Percentiles rank a stretch among this genome's conserved stretches.
Conservation (phyloP, 2,888 invertebrate species). For the Kuschelorhynchus macadamiae region DNA sequence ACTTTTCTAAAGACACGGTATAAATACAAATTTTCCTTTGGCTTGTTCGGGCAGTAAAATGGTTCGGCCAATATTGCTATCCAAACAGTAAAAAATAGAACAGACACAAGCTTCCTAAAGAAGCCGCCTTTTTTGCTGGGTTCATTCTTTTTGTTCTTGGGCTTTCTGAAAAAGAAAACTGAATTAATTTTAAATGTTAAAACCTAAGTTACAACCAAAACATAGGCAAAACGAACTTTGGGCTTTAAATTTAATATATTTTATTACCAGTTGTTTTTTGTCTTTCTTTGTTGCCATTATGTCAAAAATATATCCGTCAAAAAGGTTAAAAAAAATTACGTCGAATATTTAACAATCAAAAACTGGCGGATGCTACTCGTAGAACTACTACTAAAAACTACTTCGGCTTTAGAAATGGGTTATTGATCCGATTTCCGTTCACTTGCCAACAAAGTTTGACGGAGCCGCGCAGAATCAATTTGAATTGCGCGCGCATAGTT, state of each 20-base stretch:
- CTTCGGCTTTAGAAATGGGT: neutral
- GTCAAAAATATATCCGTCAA: constrained; percentile 4
- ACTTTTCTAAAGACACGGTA: constrained; percentile 35
- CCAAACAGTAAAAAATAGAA: constrained; percentile 13
- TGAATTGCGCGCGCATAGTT: constrained; percentile 27
- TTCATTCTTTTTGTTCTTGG: constrained; percentile 50
- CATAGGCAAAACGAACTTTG: too few relatives aligned
- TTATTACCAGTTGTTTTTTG: constrained; percentile 39
- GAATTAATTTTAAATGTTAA: constrained; percentile 58
- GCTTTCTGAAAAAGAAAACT: constrained; percentile 25
- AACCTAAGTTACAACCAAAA: too few relatives aligned
- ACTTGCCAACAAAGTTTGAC: constrained; percentile 7
- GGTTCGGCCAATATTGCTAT: constrained; percentile 30
- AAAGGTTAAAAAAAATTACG: constrained; percentile 7
- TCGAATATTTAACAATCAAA: too few relatives aligned
- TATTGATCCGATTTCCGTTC: constrained; percentile 15
- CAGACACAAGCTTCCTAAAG: constrained; percentile 20
- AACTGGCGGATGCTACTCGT: too few relatives aligned
- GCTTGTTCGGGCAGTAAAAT: constrained; percentile 22
- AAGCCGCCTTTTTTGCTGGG: constrained; percentile 22
- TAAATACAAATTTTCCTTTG: constrained; percentile 33
- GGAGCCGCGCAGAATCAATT: constrained; percentile 30
- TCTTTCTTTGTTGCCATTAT: constrained; percentile 40
- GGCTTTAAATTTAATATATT: neutral
- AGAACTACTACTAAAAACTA: too few relatives aligned